Evolutionary conservation across 2,113 vertebrate genomes (phyloP).

Genomic region (Pseudorectes ferrugineus): DNA sequence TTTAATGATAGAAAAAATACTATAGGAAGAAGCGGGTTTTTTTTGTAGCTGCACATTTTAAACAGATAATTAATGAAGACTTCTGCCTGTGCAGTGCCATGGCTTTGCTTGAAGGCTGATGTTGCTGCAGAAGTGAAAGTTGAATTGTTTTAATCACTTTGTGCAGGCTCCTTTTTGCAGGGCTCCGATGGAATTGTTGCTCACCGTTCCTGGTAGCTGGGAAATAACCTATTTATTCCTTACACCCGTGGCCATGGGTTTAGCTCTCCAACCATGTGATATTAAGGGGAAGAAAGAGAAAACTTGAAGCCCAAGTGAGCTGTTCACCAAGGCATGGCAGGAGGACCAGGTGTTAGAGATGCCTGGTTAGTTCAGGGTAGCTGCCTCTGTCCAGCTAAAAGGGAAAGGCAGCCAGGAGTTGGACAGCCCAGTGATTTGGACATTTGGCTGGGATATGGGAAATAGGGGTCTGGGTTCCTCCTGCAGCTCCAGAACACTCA

Average conservation of each 20-base stretch:
- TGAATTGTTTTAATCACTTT: neutral
- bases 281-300: neutral
- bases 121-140: neutral
- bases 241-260: rapidly evolving
- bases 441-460: neutral
- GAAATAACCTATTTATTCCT: neutral
- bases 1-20: neutral
- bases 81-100: neutral
- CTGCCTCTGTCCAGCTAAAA: neutral
- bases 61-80: neutral
- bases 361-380: neutral
- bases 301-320: neutral
- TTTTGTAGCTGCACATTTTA: neutral
- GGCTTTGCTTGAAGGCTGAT: neutral
- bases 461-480: neutral
- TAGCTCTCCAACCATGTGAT: neutral
- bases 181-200: neutral
- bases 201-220: neutral
- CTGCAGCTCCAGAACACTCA: neutral
- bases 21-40: neutral
- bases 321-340: rapidly evolving
- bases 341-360: neutral
- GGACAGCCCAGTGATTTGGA: neutral
- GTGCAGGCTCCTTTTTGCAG: neutral
- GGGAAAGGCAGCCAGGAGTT: neutral